These are phyloP conservation scores for Deroplatys truncata DNA, from an alignment of 2,888 invertebrate genomes.

Conservation along the genomic window DNA sequence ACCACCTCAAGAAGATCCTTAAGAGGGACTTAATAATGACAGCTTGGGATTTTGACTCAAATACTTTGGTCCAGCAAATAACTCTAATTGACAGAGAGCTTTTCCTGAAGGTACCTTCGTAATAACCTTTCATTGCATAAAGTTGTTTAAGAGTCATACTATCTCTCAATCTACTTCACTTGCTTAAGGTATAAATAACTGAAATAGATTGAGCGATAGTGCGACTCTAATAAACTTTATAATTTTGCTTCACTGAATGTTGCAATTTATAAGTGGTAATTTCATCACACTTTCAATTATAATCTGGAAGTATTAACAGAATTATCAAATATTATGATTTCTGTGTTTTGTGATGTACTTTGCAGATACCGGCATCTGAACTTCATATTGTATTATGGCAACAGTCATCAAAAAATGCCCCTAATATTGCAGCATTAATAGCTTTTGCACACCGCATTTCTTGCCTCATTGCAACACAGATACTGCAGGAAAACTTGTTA, in stretches of 20 bases:
- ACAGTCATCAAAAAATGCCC: conserved; percentile 47
- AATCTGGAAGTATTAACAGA: too few relatives aligned
- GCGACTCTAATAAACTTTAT: too few relatives aligned
- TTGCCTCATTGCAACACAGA: conserved; percentile 49
- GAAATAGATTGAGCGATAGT: too few relatives aligned
- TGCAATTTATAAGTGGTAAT: too few relatives aligned
- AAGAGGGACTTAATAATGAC: conserved; percentile 44
- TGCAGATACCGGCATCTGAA: conserved; percentile 46
- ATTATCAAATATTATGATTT: too few relatives aligned
- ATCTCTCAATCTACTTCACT: too few relatives aligned
- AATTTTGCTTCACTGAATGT: too few relatives aligned
- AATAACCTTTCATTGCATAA: not conserved
- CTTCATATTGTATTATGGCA: conserved; percentile 45
- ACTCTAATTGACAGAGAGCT: conserved; percentile 53
- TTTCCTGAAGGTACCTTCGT: conserved; percentile 40
- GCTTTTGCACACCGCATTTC: conserved; percentile 52
- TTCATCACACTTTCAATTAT: too few relatives aligned
- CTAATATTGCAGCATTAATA: conserved; percentile 50
- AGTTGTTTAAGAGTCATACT: too few relatives aligned
- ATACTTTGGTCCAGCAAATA: conserved; percentile 49
- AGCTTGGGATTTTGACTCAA: conserved; percentile 54
- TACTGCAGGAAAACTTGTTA: conserved; percentile 44
- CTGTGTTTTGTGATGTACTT: too few relatives aligned
- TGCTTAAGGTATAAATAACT: too few relatives aligned
- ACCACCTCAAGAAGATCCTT: conserved; percentile 43